Base-by-base conservation (phyloP, 1,140 invertebrate genomes). In the Varroa destructor region DNA sequence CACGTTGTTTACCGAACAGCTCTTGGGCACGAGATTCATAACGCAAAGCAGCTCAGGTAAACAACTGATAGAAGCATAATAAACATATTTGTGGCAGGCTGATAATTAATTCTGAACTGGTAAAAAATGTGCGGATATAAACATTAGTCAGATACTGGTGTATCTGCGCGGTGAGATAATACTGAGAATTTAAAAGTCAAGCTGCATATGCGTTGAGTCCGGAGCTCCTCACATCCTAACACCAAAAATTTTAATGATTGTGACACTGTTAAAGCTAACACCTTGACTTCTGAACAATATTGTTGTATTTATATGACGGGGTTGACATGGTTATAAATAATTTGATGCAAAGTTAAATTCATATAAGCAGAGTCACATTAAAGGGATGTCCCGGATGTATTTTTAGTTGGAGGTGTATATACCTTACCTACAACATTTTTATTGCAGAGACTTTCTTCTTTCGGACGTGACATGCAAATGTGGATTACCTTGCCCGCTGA, bases 381-480 rank as follows among this genome's bases (percentile, higher is more conserved):
- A 58, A 36, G 57, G 6, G 12, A 12, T 42, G 6, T 37, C 6
- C 12, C 12, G 57, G 25, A 6, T 6, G 3, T 42, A 42, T 58
- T 58, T 58, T 42, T 58, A 42, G 12, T 58, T 58, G 3, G 3
- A 58, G 3, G 12, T 37, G 3, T 58, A 6, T 12, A 14, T 37
- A 12, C 8, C 10, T 10, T 67, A 14, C 37, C 61, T 12, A 51
- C 8, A 8, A 51, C 8, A 51, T 51, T 5, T 51, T 51, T 8
- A 51, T 51, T 51, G 46, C 61, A 67, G 61, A 67, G 61, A 67
- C 37, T 67, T 67, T 37, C 61, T 67, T 4, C 37, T 67, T 14
- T 67, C 61, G 14, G 61, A 67, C 40, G 61, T 67, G 10, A 67
- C 61, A 14, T 67, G 61, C 46, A 67, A 67, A 46, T 67, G 61